Evolutionary conservation across 1,140 invertebrate species (phyloP).

Genomic region (Phortica variegata): DNA sequence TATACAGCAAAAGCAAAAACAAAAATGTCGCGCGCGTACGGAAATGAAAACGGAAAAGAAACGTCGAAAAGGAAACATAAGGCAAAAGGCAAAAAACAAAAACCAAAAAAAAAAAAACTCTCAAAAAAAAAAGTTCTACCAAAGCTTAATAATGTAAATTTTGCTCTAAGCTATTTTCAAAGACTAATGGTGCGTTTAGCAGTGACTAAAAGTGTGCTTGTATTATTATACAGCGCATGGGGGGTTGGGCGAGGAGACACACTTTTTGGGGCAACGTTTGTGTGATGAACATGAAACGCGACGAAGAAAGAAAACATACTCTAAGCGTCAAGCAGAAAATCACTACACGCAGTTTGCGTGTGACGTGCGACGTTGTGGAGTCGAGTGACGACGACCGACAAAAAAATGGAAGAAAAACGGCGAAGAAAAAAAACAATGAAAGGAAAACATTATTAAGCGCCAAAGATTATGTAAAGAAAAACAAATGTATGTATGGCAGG

Average conservation of each 20-base stretch:
- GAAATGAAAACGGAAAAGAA: conserved; percentile 34
- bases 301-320: conserved; percentile 5
- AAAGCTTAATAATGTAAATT: conserved; percentile 54
- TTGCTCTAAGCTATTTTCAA: conserved; percentile 52
- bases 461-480: conserved; percentile 39
- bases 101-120: conserved; percentile 2
- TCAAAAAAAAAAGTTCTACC: conserved; percentile 21
- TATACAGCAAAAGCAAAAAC: conserved; percentile 9
- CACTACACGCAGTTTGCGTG: conserved; percentile 24
- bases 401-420: background rate
- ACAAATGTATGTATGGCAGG: conserved; percentile 18
- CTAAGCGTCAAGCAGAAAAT: background rate
- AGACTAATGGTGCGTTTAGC: conserved; percentile 52
- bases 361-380: too few species aligned
- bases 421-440: conserved; percentile 19
- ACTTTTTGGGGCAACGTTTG: too few species aligned
- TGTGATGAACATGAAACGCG: too few species aligned
- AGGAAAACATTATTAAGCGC: conserved; percentile 39
- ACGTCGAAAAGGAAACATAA: background rate
- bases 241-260: too few species aligned
- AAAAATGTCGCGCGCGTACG: conserved; percentile 34
- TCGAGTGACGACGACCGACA: too few species aligned
- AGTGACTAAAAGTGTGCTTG: conserved; percentile 19
- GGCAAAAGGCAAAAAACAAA: background rate
- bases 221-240: too few species aligned